Base-by-base conservation (phyloP, 2,797 vertebrate genomes). In the Paramormyrops hopkinsi region DNA sequence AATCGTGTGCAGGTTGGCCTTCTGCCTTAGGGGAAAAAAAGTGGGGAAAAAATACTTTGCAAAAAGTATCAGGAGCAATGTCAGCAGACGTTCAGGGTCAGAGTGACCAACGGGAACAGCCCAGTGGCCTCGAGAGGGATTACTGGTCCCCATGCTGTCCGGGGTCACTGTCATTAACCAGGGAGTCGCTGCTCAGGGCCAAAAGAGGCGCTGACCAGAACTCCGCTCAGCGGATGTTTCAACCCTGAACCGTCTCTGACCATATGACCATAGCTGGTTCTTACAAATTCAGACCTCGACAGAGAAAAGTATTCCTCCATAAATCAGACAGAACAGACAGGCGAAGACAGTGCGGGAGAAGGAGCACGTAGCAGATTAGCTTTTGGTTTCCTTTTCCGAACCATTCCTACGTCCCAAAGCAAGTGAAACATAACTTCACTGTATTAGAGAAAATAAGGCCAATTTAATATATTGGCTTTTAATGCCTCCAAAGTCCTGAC, bases 21-120 rank as follows among this genome's bases (percentile, higher is more conserved):
- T 96, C 95, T 96, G 95, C 95, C 95, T 96, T 96, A 95, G 95
- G 96, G 95, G 95, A 96, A 93, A 96, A 96, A 96, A 95, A 94
- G 95, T 90, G 90, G 46, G 82, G 46, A 29, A 84, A 84, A 95
- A 93, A 96, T 93, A 96, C 95, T 95, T 96, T 94, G 96, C 95
- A 96, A 95, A 59, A 94, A 92, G 93, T 94, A 93, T 91, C 95
- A 94, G 93, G 91, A 92, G 93, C 92, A 94, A 89, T 90, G 91
- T 84, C 86, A 69, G 91, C 89, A 88, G 85, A 82, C 89, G 92
- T 90, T 93, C 89, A 94, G 91, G 92, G 91, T 93, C 93, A 92
- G 44, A 84, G 48, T 2, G 22, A 84, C 44, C 9, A 29, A 25
- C 5, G 17, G 73, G 33, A 11, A 79, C 73, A 8, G 73, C 19